Percentiles rank a stretch among this genome's conserved stretches.
Conservation (phyloP, 2,797 vertebrate species). For the Enteromius radiatus region DNA sequence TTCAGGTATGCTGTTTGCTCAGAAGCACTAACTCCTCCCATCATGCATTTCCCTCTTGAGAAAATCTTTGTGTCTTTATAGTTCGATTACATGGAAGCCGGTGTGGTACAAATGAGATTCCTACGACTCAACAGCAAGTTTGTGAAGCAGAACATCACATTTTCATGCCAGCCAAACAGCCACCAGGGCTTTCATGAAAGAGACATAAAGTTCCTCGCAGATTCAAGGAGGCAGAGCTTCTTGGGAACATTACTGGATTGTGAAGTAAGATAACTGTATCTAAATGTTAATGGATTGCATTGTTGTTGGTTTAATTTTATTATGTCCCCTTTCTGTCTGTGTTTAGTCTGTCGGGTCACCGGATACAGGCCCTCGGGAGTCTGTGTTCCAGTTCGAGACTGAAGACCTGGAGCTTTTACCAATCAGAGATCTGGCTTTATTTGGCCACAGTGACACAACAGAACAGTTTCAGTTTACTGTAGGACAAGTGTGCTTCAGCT, state of each 20-base stretch:
- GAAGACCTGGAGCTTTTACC: conserved; percentile 82
- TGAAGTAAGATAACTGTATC: conserved; percentile 66
- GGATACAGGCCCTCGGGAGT: conserved; percentile 69
- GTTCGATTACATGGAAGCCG: conserved; percentile 79
- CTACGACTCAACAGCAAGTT: conserved; percentile 80
- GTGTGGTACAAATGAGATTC: conserved; percentile 84
- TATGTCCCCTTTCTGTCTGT: not conserved
- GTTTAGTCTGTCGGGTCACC: conserved; percentile 64
- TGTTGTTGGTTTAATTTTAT: not conserved
- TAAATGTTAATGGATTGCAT: not conserved
- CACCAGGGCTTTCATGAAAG: conserved; percentile 58
- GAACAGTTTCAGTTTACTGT: conserved; percentile 83
- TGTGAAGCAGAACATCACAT: conserved; percentile 78
- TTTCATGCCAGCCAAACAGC: conserved; percentile 71
- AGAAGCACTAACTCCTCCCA: not conserved
- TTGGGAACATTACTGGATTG: conserved; percentile 76
- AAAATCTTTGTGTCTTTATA: conserved; percentile 60
- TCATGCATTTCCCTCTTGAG: not conserved
- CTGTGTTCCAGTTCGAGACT: conserved; percentile 81
- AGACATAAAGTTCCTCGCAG: conserved; percentile 80
- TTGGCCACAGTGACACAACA: conserved; percentile 71
- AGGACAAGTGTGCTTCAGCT: conserved; percentile 85
- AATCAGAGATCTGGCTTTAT: conserved; percentile 82
- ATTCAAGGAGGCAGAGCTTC: conserved; percentile 79
- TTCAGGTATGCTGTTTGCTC: conserved; percentile 66